These are phyloP conservation scores for Hydrochoerus hydrochaeris DNA, from an alignment of 2,113 vertebrate species.

Conservation along the genomic window DNA sequence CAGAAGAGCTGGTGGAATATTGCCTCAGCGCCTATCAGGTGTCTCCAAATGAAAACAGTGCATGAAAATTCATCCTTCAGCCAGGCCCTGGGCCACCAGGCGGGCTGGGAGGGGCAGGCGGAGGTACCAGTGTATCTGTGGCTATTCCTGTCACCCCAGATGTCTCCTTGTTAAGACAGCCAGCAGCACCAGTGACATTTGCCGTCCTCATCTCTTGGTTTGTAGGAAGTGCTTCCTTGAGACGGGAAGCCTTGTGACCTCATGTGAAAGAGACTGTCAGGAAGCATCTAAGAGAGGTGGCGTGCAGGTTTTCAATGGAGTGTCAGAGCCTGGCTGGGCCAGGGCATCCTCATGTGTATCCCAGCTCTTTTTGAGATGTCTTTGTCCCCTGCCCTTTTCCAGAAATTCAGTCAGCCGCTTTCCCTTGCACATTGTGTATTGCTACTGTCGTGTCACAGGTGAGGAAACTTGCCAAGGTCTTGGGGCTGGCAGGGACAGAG, in stretches of 20 bases:
- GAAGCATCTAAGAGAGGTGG: neutral
- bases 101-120: neutral
- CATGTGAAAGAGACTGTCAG: neutral
- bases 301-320: neutral
- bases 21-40: constrained; percentile 75
- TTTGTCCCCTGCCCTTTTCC: neutral
- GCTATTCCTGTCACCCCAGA: neutral
- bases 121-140: neutral
- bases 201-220: neutral
- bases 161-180: neutral
- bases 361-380: neutral
- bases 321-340: neutral
- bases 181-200: neutral
- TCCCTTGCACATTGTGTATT: rapidly evolving
- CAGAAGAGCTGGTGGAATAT: constrained; percentile 88
- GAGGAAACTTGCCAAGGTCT: neutral
- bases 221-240: constrained; percentile 4
- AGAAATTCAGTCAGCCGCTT: neutral
- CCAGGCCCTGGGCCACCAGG: neutral
- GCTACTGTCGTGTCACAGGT: neutral
- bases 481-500: neutral
- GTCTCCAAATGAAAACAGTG: constrained; percentile 9
- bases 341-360: neutral
- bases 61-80: constrained; percentile 87
- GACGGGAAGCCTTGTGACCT: neutral